Percentiles rank a stretch among this genome's conserved stretches.
Conservation (phyloP, 1,140 invertebrate genomes). For the Nebria ingens region DNA sequence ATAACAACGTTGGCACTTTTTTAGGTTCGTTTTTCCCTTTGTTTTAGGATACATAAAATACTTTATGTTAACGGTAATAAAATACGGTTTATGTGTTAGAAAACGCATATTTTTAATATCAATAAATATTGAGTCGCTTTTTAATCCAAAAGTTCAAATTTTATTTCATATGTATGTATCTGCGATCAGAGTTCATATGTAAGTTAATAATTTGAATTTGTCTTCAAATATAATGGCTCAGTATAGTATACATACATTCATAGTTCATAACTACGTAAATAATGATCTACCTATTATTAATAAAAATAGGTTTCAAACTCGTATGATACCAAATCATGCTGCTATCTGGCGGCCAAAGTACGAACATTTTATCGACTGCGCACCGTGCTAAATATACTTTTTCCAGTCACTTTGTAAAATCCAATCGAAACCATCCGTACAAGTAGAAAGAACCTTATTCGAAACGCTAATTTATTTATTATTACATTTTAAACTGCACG, state of each 20-base stretch:
- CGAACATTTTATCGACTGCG: conserved; percentile 1
- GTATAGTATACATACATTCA: neutral
- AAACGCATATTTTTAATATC: too few relatives aligned
- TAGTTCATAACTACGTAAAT: neutral
- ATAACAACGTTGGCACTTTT: too few relatives aligned
- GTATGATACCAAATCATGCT: neutral
- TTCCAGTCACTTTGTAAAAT: neutral
- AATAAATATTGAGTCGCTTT: too few relatives aligned
- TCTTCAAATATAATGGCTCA: neutral
- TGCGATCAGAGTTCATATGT: neutral
- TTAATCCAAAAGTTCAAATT: neutral
- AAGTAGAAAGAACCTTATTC: too few relatives aligned
- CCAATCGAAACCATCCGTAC: too few relatives aligned
- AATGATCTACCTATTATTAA: neutral
- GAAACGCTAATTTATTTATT: neutral
- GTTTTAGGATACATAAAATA: too few relatives aligned
- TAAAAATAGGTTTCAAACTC: neutral
- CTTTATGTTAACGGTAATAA: too few relatives aligned
- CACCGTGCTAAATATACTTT: neutral
- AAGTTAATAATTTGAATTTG: neutral
- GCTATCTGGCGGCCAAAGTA: conserved; percentile 4
- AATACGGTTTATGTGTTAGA: too few relatives aligned
- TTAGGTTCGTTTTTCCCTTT: too few relatives aligned
- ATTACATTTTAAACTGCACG: neutral
- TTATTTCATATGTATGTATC: neutral